Evolutionary conservation across 2,888 invertebrate species (phyloP).

Genomic region (Phyllotreta striolata): DNA sequence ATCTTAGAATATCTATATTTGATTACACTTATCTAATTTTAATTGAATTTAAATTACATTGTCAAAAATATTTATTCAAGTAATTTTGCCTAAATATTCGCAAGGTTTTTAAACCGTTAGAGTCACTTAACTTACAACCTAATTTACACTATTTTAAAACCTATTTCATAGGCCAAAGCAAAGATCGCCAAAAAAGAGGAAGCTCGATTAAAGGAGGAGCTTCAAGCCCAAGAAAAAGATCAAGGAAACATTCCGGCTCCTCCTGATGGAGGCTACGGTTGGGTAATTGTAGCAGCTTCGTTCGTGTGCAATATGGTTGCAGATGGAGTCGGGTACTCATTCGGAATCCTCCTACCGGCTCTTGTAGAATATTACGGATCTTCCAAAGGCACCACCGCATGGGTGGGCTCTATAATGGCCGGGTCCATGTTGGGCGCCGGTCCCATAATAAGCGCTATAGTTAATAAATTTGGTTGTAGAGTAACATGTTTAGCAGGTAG

Average conservation of each 20-base stretch:
- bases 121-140: no score
- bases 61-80: no score
- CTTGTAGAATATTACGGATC: conserved; percentile 83
- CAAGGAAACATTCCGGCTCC: conserved; percentile 85
- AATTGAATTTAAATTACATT: no score
- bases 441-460: conserved; percentile 92
- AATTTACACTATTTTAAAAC: no score
- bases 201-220: conserved; percentile 60
- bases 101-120: no score
- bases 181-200: conserved; percentile 84
- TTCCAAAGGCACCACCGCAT: conserved; percentile 89
- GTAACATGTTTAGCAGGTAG: conserved; percentile 71
- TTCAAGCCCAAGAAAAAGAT: conserved; percentile 68
- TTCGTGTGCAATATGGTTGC: conserved; percentile 98
- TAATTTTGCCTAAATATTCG: no score
- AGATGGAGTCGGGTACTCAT: conserved; percentile 98
- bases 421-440: conserved; percentile 96
- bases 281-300: conserved; percentile 94
- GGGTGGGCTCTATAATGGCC: conserved; percentile 93
- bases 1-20: no score
- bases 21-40: no score
- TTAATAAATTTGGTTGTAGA: conserved; percentile 92
- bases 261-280: conserved; percentile 91
- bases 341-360: conserved; percentile 88
- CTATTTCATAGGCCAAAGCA: conserved; percentile 79